phyloP scores from a whole-genome alignment of 2,888 invertebrate species.

The Drosophila meridionalis region DNA sequence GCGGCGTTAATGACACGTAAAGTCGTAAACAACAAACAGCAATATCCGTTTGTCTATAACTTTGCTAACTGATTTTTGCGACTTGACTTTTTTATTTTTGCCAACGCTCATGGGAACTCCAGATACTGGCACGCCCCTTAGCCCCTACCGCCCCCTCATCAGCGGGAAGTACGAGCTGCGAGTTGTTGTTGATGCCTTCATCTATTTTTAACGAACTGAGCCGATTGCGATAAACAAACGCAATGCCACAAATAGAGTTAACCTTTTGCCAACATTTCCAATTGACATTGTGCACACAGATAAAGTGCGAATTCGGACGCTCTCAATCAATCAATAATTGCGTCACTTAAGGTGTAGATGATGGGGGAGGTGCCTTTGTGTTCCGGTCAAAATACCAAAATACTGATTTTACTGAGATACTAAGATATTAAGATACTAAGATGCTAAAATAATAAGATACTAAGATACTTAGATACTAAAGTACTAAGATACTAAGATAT shows the following conservation, averaged over 20 bases:
- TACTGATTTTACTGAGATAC: not conserved
- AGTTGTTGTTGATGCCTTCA: conserved; percentile 16
- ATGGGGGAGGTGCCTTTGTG: not conserved
- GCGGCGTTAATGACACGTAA: conserved; percentile 50
- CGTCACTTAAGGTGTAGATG: not conserved
- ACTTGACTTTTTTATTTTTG: not conserved
- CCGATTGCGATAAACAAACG: conserved; percentile 21
- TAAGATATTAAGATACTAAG: not conserved
- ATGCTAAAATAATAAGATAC: not conserved
- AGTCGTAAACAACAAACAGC: conserved; percentile 63
- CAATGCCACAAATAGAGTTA: conserved; percentile 42
- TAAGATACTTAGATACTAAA: not conserved
- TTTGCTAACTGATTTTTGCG: conserved; percentile 42
- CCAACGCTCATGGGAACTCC: conserved; percentile 35
- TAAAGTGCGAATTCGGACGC: conserved; percentile 39
- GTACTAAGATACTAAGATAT: not conserved
- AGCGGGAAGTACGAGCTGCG: conserved; percentile 11
- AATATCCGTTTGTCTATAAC: conserved; percentile 61
- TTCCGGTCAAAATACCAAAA: conserved; percentile 5
- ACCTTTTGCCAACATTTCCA: conserved; percentile 30
- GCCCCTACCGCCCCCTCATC: conserved; percentile 3
- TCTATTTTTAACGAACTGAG: conserved; percentile 42
- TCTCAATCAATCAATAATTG: conserved; percentile 40
- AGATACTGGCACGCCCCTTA: conserved; percentile 1
- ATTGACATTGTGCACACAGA: conserved; percentile 26